These are phyloP conservation scores for Sus scrofa DNA, from an alignment of 2,113 vertebrate species.

Conservation along the genomic window T2T-Sscrofa CM000817.6:147594501-147595000, in stretches of 20 bases:
- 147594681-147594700: background rate
- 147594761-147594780: background rate
- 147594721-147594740: background rate
- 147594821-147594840: background rate
- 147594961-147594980: conserved; percentile 6
- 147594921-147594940: background rate
- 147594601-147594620: background rate
- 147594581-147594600: background rate
- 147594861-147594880: background rate
- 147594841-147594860: background rate
- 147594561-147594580: background rate
- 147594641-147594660: background rate
- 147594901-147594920: background rate
- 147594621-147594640: background rate
- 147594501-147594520: background rate
- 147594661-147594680: background rate
- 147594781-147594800: background rate
- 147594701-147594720: background rate
- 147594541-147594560: background rate
- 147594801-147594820: conserved; percentile 11
- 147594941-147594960: background rate
- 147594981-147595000: conserved; percentile 9
- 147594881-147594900: background rate
- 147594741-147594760: background rate
- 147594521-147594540: background rate